Percentiles rank a stretch among this genome's conserved stretches.
Conservation (phyloP, 2,888 invertebrate genomes). For the Urechis unicinctus region DNA sequence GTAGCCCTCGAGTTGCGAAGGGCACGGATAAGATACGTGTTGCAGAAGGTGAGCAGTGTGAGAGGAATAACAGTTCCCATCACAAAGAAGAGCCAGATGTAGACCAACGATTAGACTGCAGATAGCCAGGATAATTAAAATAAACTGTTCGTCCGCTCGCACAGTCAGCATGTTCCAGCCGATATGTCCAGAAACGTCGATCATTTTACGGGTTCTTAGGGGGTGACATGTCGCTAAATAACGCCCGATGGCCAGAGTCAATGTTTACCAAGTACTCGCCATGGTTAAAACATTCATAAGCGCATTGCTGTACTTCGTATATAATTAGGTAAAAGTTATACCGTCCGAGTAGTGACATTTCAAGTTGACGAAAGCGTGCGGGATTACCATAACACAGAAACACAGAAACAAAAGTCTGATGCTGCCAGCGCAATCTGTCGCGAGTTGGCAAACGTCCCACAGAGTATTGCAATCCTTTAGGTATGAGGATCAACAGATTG, state of each 20-base stretch:
- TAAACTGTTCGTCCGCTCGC: slow-evolving; percentile 4
- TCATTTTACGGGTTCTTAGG: slow-evolving; percentile 39
- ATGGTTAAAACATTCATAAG: slow-evolving; percentile 44
- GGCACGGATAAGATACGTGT: slow-evolving; percentile 34
- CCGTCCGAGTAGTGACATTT: slow-evolving; percentile 1
- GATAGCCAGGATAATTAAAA: slow-evolving; percentile 7
- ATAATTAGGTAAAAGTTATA: slow-evolving; percentile 23
- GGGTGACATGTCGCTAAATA: slow-evolving; percentile 47
- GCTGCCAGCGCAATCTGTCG: slow-evolving; percentile 43
- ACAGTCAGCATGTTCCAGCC: slow-evolving; percentile 9
- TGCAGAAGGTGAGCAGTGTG: slow-evolving; percentile 40
- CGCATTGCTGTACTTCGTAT: slow-evolving; percentile 30
- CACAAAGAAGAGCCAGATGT: slow-evolving; percentile 31
- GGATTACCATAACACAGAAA: slow-evolving; percentile 37
- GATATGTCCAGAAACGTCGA: slow-evolving; percentile 24
- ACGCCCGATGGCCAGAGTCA: slow-evolving; percentile 44
- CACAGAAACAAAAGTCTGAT: slow-evolving; percentile 44
- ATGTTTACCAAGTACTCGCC: slow-evolving; percentile 44
- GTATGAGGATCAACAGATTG: slow-evolving; percentile 38
- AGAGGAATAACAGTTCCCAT: slow-evolving; percentile 40
- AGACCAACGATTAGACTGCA: slow-evolving; percentile 2
- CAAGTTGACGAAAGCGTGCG: slow-evolving; percentile 26
- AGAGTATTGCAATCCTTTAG: slow-evolving; percentile 33
- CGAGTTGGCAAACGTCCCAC: slow-evolving; percentile 42
- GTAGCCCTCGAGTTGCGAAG: slow-evolving; percentile 9